Evolutionary conservation across 2,113 vertebrate species (phyloP).

Genomic region (Lampris megalopsis): DNA sequence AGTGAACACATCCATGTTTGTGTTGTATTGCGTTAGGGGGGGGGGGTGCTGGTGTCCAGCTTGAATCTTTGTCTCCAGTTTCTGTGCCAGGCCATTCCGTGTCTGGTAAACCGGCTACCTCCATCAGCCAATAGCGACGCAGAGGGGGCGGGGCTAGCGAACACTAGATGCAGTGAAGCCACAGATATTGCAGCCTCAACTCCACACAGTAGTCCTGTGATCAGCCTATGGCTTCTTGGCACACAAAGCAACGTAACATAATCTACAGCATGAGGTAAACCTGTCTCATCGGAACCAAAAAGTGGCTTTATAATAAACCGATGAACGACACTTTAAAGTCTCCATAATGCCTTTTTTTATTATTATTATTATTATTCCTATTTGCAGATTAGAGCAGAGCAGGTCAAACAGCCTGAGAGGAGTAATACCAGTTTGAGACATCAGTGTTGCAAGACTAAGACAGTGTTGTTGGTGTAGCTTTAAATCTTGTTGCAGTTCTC

Average conservation of each 20-base stretch:
- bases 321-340: background rate
- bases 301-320: background rate
- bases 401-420: no score
- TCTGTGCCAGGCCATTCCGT: conserved; percentile 33
- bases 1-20: conserved; percentile 28
- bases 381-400: background rate
- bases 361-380: background rate
- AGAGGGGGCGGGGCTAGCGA: background rate
- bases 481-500: no score
- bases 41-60: background rate
- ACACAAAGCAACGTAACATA: background rate
- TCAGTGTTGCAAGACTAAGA: no score
- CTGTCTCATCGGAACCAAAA: background rate
- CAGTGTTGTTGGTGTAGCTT: no score
- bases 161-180: background rate
- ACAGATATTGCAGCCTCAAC: background rate
- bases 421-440: no score
- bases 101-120: conserved; percentile 4
- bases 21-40: background rate
- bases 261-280: background rate
- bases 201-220: background rate
- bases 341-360: background rate
- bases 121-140: conserved; percentile 4
- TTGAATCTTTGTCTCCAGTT: conserved; percentile 53
- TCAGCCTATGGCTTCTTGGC: background rate